These are phyloP conservation scores for Corbicula japonica DNA, from an alignment of 2,888 invertebrate species.

Conservation along the genomic window DNA sequence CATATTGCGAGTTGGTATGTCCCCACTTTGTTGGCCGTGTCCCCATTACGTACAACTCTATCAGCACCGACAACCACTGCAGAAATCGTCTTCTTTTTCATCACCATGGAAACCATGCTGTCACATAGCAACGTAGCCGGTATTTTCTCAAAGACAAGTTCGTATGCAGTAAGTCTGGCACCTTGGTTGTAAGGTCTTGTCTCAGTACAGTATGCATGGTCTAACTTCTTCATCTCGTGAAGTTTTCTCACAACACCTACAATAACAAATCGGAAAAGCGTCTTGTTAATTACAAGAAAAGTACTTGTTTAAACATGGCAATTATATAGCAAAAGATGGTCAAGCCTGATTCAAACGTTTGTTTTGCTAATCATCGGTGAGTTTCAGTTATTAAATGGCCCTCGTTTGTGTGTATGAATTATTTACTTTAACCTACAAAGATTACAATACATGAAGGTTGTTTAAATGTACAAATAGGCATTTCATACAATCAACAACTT, in stretches of 20 bases:
- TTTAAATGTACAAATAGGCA: too few relatives aligned
- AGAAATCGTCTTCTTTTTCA: conserved; percentile 93
- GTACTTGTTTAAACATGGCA: too few relatives aligned
- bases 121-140: conserved; percentile 97
- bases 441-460: too few relatives aligned
- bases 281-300: too few relatives aligned
- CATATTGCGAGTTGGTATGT: conserved; percentile 93
- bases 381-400: too few relatives aligned
- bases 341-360: too few relatives aligned
- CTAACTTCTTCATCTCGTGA: conserved; percentile 89
- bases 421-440: too few relatives aligned
- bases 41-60: conserved; percentile 97
- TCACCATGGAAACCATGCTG: conserved; percentile 96
- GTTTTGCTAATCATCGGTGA: too few relatives aligned
- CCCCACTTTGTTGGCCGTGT: conserved; percentile 99
- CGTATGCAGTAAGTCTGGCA: conserved; percentile 96
- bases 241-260: conserved; percentile 94
- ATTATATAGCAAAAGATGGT: too few relatives aligned
- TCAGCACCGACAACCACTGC: conserved; percentile 99
- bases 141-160: conserved; percentile 93
- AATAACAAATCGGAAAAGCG: conserved; percentile 33
- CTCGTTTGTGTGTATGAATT: too few relatives aligned
- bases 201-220: conserved; percentile 97
- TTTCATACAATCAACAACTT: too few relatives aligned
- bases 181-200: conserved; percentile 98